Evolutionary conservation across 2,888 invertebrate genomes (phyloP), one percentile per base, ranked within the genome.

Genomic region (Lobophora halterata): DNA sequence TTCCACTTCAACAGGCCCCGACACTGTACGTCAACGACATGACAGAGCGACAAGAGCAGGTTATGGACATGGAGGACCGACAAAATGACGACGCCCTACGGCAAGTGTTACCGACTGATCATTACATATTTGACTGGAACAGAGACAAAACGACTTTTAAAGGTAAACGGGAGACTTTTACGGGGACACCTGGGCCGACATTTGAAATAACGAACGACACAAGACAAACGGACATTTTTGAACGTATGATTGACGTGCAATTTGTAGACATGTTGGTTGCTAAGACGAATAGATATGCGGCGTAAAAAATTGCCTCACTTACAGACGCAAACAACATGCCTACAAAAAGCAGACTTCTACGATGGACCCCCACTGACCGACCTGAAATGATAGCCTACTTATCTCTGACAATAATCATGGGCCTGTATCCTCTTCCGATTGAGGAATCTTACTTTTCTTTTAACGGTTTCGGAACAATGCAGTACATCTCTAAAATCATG

Each of bases 381-480:
- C 14, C 14, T n/a, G 30, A 8, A 23, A 31, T 31, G 21, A 14
- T 31, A 13, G 13, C 20, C 3, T 56, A 47, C 45, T 45, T 59
- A 25, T 45, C 56, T 11, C 3, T 58, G 3, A 25, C 33, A 1
- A 48, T 55, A 27, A 16, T 55, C 9, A 55, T 54, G 23, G 56
- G 53, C 2, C 27, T 55, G 0, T 55, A 53, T 27, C 54, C 55
- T n/a, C 23, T 52, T 10, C 46, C 44, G 4, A 42, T 44, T 4
- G 57, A 61, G 14, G 31, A 54, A 17, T 5, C 23, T 1, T 57
- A 52, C 20, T 57, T 58, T 34, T 9, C 25, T 3, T 52, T 48
- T 11, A 53, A 57, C 14, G 56, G 56, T 8, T 55, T 46, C 17
- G 52, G 52, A 1, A 53, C 52, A 3, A 48, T 53, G 51, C 46